Evolutionary conservation across 2,888 invertebrate genomes (phyloP).

Genomic region (Micropterix aruncella): DNA sequence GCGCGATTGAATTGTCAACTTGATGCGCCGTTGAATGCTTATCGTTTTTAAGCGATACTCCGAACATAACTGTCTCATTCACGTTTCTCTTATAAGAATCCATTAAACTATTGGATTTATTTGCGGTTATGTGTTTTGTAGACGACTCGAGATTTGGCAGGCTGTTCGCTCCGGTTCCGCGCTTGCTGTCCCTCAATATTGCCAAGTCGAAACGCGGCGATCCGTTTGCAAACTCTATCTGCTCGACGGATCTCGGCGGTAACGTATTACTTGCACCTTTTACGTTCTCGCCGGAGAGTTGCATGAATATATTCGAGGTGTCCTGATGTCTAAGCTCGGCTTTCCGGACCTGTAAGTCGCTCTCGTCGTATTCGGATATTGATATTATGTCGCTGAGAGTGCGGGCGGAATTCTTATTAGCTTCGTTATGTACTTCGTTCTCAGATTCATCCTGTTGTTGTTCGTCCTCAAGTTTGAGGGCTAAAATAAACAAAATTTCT

Average conservation of each 20-base stretch:
- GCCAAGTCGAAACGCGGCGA: slow-evolving; percentile 22
- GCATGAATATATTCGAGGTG: slow-evolving; percentile 19
- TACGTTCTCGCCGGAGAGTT: slow-evolving; percentile 16
- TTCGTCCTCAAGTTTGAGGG: slow-evolving; percentile 43
- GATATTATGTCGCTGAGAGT: slow-evolving; percentile 61
- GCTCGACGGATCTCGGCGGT: slow-evolving; percentile 22
- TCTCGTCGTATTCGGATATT: slow-evolving; percentile 57
- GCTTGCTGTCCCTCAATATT: slow-evolving; percentile 19
- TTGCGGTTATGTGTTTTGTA: slow-evolving; percentile 19
- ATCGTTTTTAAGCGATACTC: slow-evolving; percentile 17
- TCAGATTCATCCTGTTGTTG: slow-evolving; percentile 31
- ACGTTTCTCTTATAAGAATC: slow-evolving; percentile 27
- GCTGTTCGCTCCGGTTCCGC: slow-evolving; percentile 25
- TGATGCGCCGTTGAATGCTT: slow-evolving; percentile 22
- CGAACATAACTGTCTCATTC: slow-evolving; percentile 32
- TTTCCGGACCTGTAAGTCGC: slow-evolving; percentile 40
- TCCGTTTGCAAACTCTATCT: slow-evolving; percentile 11
- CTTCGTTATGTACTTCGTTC: slow-evolving; percentile 27
- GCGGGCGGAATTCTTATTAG: slow-evolving; percentile 47
- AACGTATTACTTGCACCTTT: slow-evolving; percentile 24
- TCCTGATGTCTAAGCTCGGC: slow-evolving; percentile 29
- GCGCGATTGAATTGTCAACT: slow-evolving; percentile 34
- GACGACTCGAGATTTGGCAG: slow-evolving; percentile 29
- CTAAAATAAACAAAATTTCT: slow-evolving; percentile 22
- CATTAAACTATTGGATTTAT: slow-evolving; percentile 16